Conservation (phyloP, 2,888 invertebrate genomes). For the Sceliomorpha sp. region DNA sequence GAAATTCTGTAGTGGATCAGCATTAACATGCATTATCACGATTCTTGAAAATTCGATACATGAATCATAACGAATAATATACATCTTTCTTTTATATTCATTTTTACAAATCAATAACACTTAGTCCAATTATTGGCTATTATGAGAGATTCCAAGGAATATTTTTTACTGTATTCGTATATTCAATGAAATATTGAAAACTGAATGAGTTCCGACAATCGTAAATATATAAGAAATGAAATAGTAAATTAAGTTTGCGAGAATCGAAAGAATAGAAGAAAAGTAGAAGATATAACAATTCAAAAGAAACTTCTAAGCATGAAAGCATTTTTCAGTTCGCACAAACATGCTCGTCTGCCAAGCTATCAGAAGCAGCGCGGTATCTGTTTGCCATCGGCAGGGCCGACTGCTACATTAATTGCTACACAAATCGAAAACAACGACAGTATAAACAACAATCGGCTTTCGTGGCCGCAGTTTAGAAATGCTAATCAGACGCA, state of each 20-base stretch:
- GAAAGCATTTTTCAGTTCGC: conserved; percentile 79
- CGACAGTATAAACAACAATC: conserved; percentile 82
- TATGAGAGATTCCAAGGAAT: no score
- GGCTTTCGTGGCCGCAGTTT: conserved; percentile 84
- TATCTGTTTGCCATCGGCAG: conserved; percentile 72
- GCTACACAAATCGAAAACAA: conserved; percentile 81
- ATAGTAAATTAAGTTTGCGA: no score
- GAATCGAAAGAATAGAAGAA: background rate
- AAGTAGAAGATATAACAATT: background rate
- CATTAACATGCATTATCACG: conserved; percentile 23
- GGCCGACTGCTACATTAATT: conserved; percentile 74
- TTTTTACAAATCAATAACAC: no score
- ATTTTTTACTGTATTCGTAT: no score
- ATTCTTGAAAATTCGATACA: conserved; percentile 13
- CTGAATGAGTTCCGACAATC: no score
- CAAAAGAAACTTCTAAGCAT: conserved; percentile 68
- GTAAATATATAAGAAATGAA: no score
- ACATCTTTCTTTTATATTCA: no score
- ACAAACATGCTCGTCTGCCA: conserved; percentile 77
- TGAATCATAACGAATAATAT: background rate
- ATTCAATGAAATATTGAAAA: no score
- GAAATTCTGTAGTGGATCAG: conserved; percentile 44
- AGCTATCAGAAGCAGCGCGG: conserved; percentile 80
- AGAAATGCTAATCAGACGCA: conserved; percentile 78
- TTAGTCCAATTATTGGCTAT: no score